These are phyloP conservation scores for Dinocampus coccinellae DNA, from an alignment of 2,888 invertebrate genomes.

Conservation along the genomic window DNA sequence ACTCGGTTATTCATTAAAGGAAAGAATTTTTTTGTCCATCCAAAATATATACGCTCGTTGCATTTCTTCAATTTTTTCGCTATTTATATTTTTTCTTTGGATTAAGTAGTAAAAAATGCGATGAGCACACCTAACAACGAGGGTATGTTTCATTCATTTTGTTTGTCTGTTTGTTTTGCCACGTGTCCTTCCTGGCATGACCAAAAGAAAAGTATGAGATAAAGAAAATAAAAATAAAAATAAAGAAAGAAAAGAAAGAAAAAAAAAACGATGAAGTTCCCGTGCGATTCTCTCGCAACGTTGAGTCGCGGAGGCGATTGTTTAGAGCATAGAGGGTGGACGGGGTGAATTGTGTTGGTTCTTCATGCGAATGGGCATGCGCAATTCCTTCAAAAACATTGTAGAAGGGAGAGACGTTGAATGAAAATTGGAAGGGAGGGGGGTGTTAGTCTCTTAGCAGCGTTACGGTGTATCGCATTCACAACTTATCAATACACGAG, in stretches of 20 bases:
- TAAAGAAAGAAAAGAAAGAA: not conserved
- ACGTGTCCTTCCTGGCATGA: not conserved
- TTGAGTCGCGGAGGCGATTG: constrained; percentile 41
- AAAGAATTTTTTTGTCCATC: not conserved
- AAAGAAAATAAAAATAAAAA: not conserved
- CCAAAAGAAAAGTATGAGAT: not conserved
- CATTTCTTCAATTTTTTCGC: not conserved
- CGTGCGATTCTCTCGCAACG: not conserved
- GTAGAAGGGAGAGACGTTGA: constrained; percentile 55
- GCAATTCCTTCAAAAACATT: constrained; percentile 52
- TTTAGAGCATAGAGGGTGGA: constrained; percentile 34
- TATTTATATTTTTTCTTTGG: not conserved
- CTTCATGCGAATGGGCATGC: constrained; percentile 59
- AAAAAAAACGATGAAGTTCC: constrained; percentile 4
- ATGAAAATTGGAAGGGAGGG: constrained; percentile 58
- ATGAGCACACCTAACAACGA: not conserved
- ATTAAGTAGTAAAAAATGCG: not conserved
- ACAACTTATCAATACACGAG: constrained; percentile 31
- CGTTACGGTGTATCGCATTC: constrained; percentile 56
- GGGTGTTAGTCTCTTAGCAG: constrained; percentile 63
- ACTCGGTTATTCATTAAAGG: not conserved
- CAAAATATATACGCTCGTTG: not conserved
- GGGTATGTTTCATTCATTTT: not conserved
- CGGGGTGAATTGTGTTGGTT: constrained; percentile 24
- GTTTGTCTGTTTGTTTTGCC: not conserved